A percentile compares a stretch with the other conserved stretches of the same genome.
Conservation (phyloP, 1,140 invertebrate genomes). For the Mamestra configurata region DNA sequence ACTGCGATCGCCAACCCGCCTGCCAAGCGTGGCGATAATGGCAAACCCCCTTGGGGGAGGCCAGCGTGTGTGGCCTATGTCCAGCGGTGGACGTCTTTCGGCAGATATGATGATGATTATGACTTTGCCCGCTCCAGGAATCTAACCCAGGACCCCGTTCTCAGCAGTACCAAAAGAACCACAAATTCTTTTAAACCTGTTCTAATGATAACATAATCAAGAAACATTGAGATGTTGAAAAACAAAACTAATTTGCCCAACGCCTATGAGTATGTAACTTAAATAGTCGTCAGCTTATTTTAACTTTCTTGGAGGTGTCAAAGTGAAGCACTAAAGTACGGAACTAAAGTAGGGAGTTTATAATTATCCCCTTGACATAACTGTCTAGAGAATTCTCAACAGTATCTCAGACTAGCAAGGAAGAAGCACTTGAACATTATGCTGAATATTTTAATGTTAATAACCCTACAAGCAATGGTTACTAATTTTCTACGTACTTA, state of each 20-base stretch:
- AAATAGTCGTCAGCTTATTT: neutral
- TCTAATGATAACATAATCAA: neutral
- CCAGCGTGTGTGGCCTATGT: too few species aligned
- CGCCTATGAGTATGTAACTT: conserved; percentile 11
- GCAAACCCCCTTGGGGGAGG: too few species aligned
- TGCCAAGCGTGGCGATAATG: too few species aligned
- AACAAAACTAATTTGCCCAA: neutral
- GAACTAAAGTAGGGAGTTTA: conserved; percentile 3
- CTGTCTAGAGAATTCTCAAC: conserved; percentile 6
- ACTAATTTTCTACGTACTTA: neutral
- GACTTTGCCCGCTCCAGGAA: too few species aligned
- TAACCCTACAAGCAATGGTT: neutral
- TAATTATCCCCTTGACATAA: conserved; percentile 10
- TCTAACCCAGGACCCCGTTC: too few species aligned
- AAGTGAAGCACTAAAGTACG: neutral
- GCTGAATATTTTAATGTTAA: conserved; percentile 30
- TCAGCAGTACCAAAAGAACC: too few species aligned
- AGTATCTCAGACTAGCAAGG: neutral
- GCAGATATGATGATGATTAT: too few species aligned
- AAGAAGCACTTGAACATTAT: conserved; percentile 23
- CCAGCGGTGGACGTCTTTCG: too few species aligned
- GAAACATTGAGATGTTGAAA: neutral
- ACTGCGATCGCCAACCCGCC: too few species aligned
- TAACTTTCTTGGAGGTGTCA: conserved; percentile 4
- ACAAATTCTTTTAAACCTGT: neutral